A percentile compares a stretch with the other conserved stretches of the same genome.
Conservation (phyloP, 2,797 vertebrate species). For the Scolopax bukidnonensis region DNA sequence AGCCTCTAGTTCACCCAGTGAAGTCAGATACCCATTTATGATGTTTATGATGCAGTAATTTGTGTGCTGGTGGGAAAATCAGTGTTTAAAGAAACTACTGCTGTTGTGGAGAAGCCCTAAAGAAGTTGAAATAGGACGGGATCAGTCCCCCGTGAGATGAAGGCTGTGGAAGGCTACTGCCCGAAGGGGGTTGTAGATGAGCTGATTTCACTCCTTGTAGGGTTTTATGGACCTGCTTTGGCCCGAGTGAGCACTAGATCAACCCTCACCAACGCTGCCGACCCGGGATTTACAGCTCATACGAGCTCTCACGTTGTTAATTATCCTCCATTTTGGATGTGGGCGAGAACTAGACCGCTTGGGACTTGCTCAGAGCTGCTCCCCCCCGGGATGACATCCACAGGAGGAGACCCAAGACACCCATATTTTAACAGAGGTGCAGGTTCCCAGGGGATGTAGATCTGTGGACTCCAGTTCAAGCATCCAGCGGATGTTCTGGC, state of each 20-base stretch:
- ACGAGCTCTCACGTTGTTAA: fast-evolving
- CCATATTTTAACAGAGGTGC: background rate
- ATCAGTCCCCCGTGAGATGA: background rate
- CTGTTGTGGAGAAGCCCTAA: background rate
- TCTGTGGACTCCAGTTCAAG: background rate
- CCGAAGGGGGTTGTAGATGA: background rate
- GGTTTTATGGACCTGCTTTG: fast-evolving
- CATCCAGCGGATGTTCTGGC: background rate
- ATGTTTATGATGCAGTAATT: background rate
- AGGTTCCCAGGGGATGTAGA: background rate
- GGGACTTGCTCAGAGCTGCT: background rate
- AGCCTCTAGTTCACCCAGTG: background rate
- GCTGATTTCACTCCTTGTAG: fast-evolving
- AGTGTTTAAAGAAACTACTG: background rate
- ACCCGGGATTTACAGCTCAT: fast-evolving
- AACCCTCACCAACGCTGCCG: fast-evolving
- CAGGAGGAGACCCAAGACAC: background rate
- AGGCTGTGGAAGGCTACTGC: background rate
- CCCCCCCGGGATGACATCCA: background rate
- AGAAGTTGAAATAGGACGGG: fast-evolving
- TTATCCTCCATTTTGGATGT: background rate
- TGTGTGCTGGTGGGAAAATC: background rate
- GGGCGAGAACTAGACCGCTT: fast-evolving
- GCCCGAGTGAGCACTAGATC: background rate
- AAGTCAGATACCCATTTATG: fast-evolving